Evolutionary conservation across 2,888 invertebrate genomes (phyloP), one percentile per base, ranked within the genome.

Genomic region (Graphium colonna): DNA sequence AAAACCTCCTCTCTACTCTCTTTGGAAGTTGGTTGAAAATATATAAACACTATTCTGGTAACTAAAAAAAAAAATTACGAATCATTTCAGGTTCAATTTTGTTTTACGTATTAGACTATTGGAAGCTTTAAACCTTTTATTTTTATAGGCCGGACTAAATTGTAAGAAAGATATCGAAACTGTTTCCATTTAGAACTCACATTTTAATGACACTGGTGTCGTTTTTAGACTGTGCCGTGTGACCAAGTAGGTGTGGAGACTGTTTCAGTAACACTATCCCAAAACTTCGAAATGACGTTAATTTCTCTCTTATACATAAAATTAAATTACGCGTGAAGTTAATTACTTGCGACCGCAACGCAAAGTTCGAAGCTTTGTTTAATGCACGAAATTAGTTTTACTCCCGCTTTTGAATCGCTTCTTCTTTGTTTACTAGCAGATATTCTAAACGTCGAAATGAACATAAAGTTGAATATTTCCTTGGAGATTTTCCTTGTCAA

Each of bases 301-400:
- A 12, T 21, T 21, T 5, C 12, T 18, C 13, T 21, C 8, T 10
- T 26, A 7, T 36, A 15, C 3, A 46, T 12, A 17, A 13, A 12
- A 13, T 10, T 1, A 40, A 28, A 44, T 15, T 3, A 44, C 45
- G 51, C 51, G 44, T 31, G 26, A 9, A 33, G 15, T 36, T 15
- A 3, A 1, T 52, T 31, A 46, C 46, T 52, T 52, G 39, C 7
- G 7, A 21, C 5, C 18, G 26, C n/a, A 16, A 0, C 18, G 40
- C 7, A 10, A 36, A 52, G 41, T 42, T 42, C 36, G 47, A 52
- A 47, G 52, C 46, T 52, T 52, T 52, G 52, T 52, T 52, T 52
- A 47, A 52, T 52, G 36, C 47, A 36, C 46, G 47, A 52, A 52
- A 52, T 52, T 47, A 52, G 52, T 52, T 52, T 47, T 36, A 42